Evolutionary conservation across 1,140 invertebrate species (phyloP).

Genomic region (Adelges cooleyi): DNA sequence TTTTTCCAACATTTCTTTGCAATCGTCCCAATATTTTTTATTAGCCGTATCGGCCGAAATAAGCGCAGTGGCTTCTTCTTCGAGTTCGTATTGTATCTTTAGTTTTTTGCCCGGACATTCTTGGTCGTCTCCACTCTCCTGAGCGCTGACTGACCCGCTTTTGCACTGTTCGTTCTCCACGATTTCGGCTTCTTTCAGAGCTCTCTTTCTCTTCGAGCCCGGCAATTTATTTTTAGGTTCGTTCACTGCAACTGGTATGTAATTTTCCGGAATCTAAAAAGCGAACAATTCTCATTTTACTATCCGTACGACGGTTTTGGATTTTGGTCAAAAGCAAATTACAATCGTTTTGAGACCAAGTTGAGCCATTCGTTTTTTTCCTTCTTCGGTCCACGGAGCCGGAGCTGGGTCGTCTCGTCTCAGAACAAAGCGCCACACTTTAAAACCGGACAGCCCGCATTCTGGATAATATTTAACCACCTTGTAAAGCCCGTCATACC

Average conservation of each 20-base stretch:
- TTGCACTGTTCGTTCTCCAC: conserved; percentile 2
- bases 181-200: neutral
- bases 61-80: conserved; percentile 41
- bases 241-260: conserved; percentile 47
- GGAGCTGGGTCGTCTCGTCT: conserved; percentile 65
- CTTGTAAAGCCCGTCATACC: conserved; percentile 68
- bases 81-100: conserved; percentile 42
- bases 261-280: conserved; percentile 56
- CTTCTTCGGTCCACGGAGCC: conserved; percentile 68
- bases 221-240: conserved; percentile 19
- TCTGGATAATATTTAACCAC: conserved; percentile 75
- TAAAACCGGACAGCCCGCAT: conserved; percentile 64
- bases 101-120: conserved; percentile 37
- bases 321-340: too few species aligned
- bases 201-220: conserved; percentile 1
- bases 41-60: conserved; percentile 52
- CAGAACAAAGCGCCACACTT: conserved; percentile 70
- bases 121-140: neutral
- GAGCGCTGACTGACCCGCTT: neutral
- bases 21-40: conserved; percentile 56
- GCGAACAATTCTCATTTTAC: too few species aligned
- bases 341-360: conserved; percentile 39
- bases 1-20: conserved; percentile 39
- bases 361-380: conserved; percentile 44
- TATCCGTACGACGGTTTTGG: too few species aligned